A percentile compares a stretch with the other conserved stretches of the same genome.
Evolutionary conservation across 1,140 invertebrate genomes (phyloP).

Genomic region (Brachionus sp.): DNA sequence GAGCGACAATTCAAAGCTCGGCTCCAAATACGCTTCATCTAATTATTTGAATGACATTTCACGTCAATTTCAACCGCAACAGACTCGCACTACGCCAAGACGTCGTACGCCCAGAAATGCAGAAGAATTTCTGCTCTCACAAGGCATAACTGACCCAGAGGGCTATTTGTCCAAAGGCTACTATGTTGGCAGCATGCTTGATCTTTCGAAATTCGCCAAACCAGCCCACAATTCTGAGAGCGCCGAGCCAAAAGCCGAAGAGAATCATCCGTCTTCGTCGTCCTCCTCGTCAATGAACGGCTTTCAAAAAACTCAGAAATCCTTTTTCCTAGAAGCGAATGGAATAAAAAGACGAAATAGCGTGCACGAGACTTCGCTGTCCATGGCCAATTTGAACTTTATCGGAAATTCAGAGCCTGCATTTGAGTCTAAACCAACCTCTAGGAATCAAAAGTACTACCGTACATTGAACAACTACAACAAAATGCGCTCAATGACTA

Average conservation of each 20-base stretch:
- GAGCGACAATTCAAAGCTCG: not conserved
- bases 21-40: slow-evolving; percentile 42
- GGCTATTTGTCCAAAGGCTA: slow-evolving; percentile 29
- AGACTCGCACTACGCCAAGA: slow-evolving; percentile 27
- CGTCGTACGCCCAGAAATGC: slow-evolving; percentile 12
- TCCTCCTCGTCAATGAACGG: not conserved
- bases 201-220: slow-evolving; percentile 5
- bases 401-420: not conserved
- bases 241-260: not conserved
- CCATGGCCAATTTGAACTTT: slow-evolving; percentile 26
- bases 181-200: slow-evolving; percentile 42
- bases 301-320: slow-evolving; percentile 19
- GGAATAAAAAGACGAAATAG: not conserved
- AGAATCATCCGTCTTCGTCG: not conserved
- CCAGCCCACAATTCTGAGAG: not conserved
- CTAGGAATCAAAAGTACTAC: slow-evolving; percentile 4
- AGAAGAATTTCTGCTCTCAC: slow-evolving; percentile 11
- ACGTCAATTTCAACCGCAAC: slow-evolving; percentile 13
- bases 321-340: not conserved
- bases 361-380: slow-evolving; percentile 12
- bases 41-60: slow-evolving; percentile 32
- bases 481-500: slow-evolving; percentile 35
- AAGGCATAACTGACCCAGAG: slow-evolving; percentile 23
- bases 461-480: not conserved
- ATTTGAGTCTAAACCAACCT: not conserved